Evolutionary conservation across 2,797 vertebrate species (phyloP), one percentile per base, ranked within the genome.

Genomic region (Serranus cabrilla): DNA sequence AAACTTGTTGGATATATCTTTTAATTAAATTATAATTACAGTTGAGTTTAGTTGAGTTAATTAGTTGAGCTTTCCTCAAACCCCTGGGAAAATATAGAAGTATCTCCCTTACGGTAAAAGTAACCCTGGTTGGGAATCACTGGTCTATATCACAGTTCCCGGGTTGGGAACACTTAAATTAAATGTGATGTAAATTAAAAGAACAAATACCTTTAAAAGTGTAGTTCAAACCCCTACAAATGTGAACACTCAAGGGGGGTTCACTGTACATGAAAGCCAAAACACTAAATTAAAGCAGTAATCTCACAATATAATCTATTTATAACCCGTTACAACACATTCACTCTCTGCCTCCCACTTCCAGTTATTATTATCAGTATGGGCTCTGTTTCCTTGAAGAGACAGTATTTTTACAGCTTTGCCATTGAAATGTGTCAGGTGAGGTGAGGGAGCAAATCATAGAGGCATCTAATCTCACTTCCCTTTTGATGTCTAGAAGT

Each of bases 381-480:
- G 55, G 7, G 43, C 54, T 61, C 7, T 5, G 46, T 72, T 74
- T 75, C 47, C 62, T 81, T 78, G 37, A 84, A 79, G 49, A 88
- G 67, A 79, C 18, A 16, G 39, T 61, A 59, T 78, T 77, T 90
- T 52, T 69, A 76, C 50, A 77, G 49, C 43, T 81, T 46, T 72
- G 57, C 52, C 39, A 72, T 2, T 74, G 61, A 86, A 85, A 85
- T 82, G 68, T 85, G 78, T 85, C 84, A 86, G 79, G 82, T 85
- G 83, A 89, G 80, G 50, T 63, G 72, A 86, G 80, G 60, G 60
- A 77, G 72, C 46, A 57, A 77, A 76, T 83, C 81, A 69, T 59
- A 85, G 74, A 82, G 57, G 62, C 68, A 80, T 83, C 81, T 89
- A 88, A 86, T 94, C 89, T 93, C 91, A 89, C 89, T 94, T 95